These are phyloP conservation scores for Drosophila pandora DNA, from an alignment of 1,140 invertebrate species.

Conservation along the genomic window DNA sequence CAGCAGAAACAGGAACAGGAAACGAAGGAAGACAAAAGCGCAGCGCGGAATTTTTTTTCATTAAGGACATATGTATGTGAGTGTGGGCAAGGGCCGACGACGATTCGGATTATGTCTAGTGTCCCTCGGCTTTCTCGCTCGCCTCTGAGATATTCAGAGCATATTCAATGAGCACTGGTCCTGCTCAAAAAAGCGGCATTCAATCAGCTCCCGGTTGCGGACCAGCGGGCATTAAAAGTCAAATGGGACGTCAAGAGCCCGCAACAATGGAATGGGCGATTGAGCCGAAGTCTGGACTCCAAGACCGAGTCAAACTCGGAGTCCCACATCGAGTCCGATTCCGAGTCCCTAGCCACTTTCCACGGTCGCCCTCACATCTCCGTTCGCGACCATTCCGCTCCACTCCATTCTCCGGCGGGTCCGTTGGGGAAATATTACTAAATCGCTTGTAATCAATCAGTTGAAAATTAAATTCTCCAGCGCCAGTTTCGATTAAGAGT, in stretches of 20 bases:
- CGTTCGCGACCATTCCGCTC: constrained; percentile 11
- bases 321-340: neutral
- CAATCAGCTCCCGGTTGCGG: constrained; percentile 53
- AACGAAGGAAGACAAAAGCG: constrained; percentile 28
- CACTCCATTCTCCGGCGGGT: constrained; percentile 1
- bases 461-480: constrained; percentile 79
- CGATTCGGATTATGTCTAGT: neutral
- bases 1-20: constrained; percentile 3
- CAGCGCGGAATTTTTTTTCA: constrained; percentile 60
- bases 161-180: constrained; percentile 53
- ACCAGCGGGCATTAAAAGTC: constrained; percentile 53
- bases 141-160: constrained; percentile 23
- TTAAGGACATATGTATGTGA: constrained; percentile 18
- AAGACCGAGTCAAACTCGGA: neutral
- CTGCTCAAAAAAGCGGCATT: constrained; percentile 49
- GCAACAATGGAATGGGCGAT: constrained; percentile 39
- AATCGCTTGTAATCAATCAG: constrained; percentile 80
- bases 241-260: constrained; percentile 52
- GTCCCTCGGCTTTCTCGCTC: neutral
- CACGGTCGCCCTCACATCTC: constrained; percentile 11
- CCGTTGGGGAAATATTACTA: constrained; percentile 66
- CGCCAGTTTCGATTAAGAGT: constrained; percentile 65
- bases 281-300: constrained; percentile 3
- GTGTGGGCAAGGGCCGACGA: neutral
- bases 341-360: neutral